Evolutionary conservation across 2,113 vertebrate genomes (phyloP), one percentile per base, ranked within the genome.

Genomic region (Salminus brasiliensis): DNA sequence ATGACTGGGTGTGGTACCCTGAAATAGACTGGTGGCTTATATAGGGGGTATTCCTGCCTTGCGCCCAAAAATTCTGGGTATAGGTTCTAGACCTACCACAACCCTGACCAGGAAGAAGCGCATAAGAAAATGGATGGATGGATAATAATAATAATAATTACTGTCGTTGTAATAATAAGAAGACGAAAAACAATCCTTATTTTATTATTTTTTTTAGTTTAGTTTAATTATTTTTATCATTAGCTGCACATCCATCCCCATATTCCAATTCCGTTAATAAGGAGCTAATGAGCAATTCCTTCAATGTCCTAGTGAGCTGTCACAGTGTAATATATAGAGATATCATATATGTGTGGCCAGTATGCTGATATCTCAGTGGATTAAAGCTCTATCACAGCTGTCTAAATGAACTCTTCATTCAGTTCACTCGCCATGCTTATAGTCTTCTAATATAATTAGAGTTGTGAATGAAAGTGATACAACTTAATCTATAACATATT

Each of bases 391-490:
- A 74, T 68, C 73, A 79, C 83, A 90, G 89, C 88, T 87, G 89
- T 89, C 90, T 89, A 87, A 89, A 89, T 91, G 89, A 92, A 92
- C 90, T 88, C 86, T 90, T 91, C 84, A 92, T 91, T 90, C 87
- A 68, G 63, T 83, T 88, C 72, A 75, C 89, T 90, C 74, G 83
- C 89, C 82, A 85, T 88, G 85, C 88, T 91, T 72, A 49, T 84
- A 85, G 81, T 90, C 75, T 78, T 86, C 87, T 91, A 89, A 88
- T 89, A 91, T 93, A 90, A 93, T 89, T 88, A 88, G 89, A 79
- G 83, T 76, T 84, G 80, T 88, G 78, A 86, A 90, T 81, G 65
- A 74, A 78, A 68, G 62, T 77, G 83, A 84, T 76, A 81, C 85
- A 78, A 88, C 87, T 89, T 89, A 83, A 89, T 91, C 87, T 74